Conservation (phyloP, 2,797 vertebrate genomes). For the Lagocephalus sceleratus region DNA sequence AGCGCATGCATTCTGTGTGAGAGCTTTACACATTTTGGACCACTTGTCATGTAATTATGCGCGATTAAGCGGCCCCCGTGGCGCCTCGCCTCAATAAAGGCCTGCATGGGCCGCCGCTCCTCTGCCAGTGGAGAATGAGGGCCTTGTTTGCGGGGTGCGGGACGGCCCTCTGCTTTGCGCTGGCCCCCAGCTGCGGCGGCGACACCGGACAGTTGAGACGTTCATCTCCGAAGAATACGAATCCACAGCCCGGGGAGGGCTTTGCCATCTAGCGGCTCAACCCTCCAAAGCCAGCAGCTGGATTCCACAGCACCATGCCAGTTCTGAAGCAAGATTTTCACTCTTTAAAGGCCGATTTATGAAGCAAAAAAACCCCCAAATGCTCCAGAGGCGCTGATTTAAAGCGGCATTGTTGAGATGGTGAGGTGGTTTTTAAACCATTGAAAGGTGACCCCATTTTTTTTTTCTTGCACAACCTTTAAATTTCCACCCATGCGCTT, state of each 20-base stretch:
- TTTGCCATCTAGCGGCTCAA: slow-evolving; percentile 55
- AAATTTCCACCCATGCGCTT: neutral
- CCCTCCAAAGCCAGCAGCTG: slow-evolving; percentile 29
- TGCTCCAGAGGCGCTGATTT: too few species aligned
- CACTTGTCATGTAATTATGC: too few species aligned
- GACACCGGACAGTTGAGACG: slow-evolving; percentile 18
- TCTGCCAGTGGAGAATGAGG: too few species aligned
- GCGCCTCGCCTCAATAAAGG: slow-evolving; percentile 20
- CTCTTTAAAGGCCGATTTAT: neutral
- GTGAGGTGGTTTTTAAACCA: too few species aligned
- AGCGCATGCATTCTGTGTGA: too few species aligned
- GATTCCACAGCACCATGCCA: slow-evolving; percentile 1
- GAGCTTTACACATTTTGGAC: too few species aligned
- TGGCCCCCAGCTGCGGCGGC: slow-evolving; percentile 38
- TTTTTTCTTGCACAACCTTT: neutral
- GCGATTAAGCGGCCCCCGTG: neutral
- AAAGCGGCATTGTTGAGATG: too few species aligned
- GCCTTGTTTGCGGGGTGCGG: neutral
- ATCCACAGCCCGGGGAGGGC: slow-evolving; percentile 21
- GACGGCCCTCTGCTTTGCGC: slow-evolving; percentile 17
- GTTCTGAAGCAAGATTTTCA: neutral
- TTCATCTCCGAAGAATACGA: slow-evolving; percentile 10
- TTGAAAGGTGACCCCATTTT: neutral
- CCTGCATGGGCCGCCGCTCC: neutral
- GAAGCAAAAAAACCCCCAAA: too few species aligned